Evolutionary conservation across 2,888 invertebrate species (phyloP), one percentile per base, ranked within the genome.

Genomic region (Lasioglossum figueresi): DNA sequence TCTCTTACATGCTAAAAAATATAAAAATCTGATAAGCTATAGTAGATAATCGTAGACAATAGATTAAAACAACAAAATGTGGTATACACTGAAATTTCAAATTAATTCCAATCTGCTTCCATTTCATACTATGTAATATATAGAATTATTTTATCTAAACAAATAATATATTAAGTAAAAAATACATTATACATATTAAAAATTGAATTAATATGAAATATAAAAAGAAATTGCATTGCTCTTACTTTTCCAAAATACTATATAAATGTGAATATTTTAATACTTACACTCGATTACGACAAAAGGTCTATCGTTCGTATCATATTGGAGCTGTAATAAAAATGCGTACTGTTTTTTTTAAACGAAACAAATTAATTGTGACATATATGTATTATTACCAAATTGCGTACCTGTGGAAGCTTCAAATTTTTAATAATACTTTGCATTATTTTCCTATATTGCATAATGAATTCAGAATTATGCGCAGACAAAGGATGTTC

Each of bases 401-500:
- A 66, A 43, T 66, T 76, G 91, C 93, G 91, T 90, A 96, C 96
- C 90, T 94, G 96, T 23, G 97, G 97, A 80, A 97, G 96, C 89
- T 97, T 96, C 12, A 70, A 23, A 76, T 96, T 92, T 10, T 96
- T 95, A 27, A 96, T 96, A 92, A 97, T 96, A 82, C 96, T 95
- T 88, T 96, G 94, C 66, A 97, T 93, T 0, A 96, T 95, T 92
- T 96, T 97, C 88, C 97, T 95, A 92, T 96, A 98, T 87, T 96
- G 96, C 89, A 97, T 96, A 91, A 99, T 96, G 90, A 98, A 98
- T 68, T 98, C 97, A 93, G 97, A 96, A 48, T 95, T 95, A 92
- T 95, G 96, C 89, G 97, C 96, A 0, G 98, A 96, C 94, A 97
- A 97, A 0, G 98, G 98, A 92, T 98, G 96, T 10, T 96, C 95